Evolutionary conservation across 2,113 vertebrate genomes (phyloP), one percentile per base, ranked within the genome.

Genomic region (Cygnus atratus): DNA sequence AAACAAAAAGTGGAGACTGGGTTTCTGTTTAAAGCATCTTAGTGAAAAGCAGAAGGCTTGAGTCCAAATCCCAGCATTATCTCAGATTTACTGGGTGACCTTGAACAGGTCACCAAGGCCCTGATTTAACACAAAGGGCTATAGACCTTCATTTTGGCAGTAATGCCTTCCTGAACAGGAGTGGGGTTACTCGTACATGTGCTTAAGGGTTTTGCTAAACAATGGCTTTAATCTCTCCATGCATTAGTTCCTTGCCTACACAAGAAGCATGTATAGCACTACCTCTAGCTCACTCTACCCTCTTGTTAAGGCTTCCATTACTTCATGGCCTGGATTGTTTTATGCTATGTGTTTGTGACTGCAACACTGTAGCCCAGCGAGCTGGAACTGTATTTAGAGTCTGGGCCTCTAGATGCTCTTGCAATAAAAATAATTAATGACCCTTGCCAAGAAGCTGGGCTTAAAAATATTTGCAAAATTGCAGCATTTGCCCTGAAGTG

Each of bases 81-180:
- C 74, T 61, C 70, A 93, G 90, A 90, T 89, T 95, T 95, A 82
- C 62, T 61, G 33, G 29, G 33, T 79, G 92, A 95, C 87, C 87
- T 94, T 87, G 87, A 29, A n/a, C 25, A 87, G 74, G 91, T 50
- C 77, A 94, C 17, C 35, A 35, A 9, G 39, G 52, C 19, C 73
- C 73, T 84, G 59, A 87, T 78, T 55, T 91, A 90, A 35, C 2
- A 2, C 14, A 67, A 37, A 88, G 43, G 31, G 4, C 70, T 78
- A 39, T 24, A 87, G 52, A 35, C 58, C 15, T 87, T 78, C n/a
- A 8, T 87, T 67, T 78, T 35, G 81, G 43, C 74, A 59, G 78
- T 87, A 91, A 94, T 87, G 46, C 66, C 41, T 39, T 33, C 62
- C 48, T 65, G 57, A 89, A 79, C 13, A 70, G 63, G 63, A 66